phyloP scores from a whole-genome alignment of 2,113 vertebrate species.

The Stegastes partitus region DNA sequence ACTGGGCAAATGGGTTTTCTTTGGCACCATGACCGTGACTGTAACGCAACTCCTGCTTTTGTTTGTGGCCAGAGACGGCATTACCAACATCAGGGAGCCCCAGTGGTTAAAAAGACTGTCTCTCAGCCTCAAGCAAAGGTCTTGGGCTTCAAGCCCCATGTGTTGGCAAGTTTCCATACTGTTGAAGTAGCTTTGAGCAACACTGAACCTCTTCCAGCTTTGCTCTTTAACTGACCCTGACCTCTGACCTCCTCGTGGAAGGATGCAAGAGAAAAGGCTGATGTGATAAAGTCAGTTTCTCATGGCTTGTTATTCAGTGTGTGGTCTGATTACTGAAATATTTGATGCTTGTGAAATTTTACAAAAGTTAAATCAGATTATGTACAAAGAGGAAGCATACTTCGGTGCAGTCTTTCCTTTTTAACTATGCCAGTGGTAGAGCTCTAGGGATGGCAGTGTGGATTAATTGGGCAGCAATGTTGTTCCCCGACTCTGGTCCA shows the following conservation, averaged over 20 bases:
- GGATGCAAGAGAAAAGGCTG: constrained; percentile 13
- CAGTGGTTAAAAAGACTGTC: constrained; percentile 23
- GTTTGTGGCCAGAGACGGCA: constrained; percentile 56
- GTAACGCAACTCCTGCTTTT: constrained; percentile 61
- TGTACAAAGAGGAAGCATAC: constrained; percentile 8
- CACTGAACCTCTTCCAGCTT: constrained; percentile 22
- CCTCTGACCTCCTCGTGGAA: constrained; percentile 41
- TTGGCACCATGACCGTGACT: constrained; percentile 42
- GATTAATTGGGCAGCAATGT: background rate
- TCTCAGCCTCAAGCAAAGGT: constrained; percentile 20
- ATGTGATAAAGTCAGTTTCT: constrained; percentile 43
- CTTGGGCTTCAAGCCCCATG: constrained; percentile 2
- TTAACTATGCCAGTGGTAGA: background rate
- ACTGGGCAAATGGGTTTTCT: constrained; percentile 48
- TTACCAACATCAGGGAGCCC: constrained; percentile 44
- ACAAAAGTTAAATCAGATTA: constrained; percentile 18
- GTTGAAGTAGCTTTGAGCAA: constrained; percentile 50
- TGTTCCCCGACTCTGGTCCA: constrained; percentile 17
- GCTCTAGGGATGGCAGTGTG: background rate
- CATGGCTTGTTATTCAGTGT: constrained; percentile 29
- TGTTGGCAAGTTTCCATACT: constrained; percentile 26
- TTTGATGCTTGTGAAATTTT: constrained; percentile 42
- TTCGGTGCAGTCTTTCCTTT: background rate
- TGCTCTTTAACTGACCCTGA: constrained; percentile 23
- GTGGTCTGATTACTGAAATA: constrained; percentile 35